Evolutionary conservation across 2,888 invertebrate genomes (phyloP), one percentile per base, ranked within the genome.

Genomic region (Gnatocerus cornutus): DNA sequence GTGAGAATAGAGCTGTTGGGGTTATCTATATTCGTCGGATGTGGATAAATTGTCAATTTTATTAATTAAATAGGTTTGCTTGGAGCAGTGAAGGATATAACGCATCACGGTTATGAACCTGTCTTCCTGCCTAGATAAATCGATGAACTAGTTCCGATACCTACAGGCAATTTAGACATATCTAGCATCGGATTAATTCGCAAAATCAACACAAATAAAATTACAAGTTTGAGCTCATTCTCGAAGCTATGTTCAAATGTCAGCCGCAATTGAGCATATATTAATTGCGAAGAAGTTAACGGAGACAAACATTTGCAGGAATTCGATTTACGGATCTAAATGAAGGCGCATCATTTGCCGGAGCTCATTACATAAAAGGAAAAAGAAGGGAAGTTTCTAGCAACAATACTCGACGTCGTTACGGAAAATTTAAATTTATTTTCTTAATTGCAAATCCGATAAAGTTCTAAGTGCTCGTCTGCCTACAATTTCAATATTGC

Each of bases 121-220:
- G 59, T 46, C 59, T 59, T 59, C 59, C 59, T 43, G 59, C n/a
- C 13, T 46, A 46, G 30, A 59, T 59, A 59, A 59, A 59, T 59
- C 59, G 59, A 59, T 59, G 29, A 43, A 59, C 59, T 59, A 59
- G 59, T 59, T 59, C 59, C 59, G 59, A 59, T 59, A 45, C 45
- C 59, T 45, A 56, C 45, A 46, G 39, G 56, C 59, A 59, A 59
- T 59, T 43, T 46, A 59, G 45, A 59, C 45, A 46, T 53, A 29
- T 56, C 56, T 27, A 59, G 45, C 45, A 29, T 59, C 45, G 12
- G 30, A 30, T 46, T 59, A 59, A 59, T 59, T 12, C 33, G 2
- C 12, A 59, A 46, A 59, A 30, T 59, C 59, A 59, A 56, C 56
- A 56, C 43, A 56, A 56, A 56, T 43, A 56, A 56, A 56, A 56